A percentile compares a stretch with the other conserved stretches of the same genome.
Conservation (phyloP, 1,140 invertebrate genomes). For the Cyclargus thomasi region DNA sequence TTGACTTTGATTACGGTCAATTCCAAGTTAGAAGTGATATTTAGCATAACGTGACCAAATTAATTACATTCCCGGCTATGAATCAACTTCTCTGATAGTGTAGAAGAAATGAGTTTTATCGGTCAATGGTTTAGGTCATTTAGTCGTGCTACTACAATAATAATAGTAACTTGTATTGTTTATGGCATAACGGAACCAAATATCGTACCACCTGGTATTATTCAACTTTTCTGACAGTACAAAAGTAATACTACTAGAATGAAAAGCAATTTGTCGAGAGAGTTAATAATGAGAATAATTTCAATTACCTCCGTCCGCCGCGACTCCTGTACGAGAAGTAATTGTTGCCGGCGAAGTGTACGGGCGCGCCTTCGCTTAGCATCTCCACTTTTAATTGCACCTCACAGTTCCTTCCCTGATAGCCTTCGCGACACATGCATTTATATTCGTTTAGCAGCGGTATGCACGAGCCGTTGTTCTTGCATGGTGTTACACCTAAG, state of each 20-base stretch:
- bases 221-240: too few species aligned
- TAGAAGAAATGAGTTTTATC: too few species aligned
- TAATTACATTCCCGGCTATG: too few species aligned
- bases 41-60: too few species aligned
- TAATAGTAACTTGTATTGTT: too few species aligned
- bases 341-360: constrained; percentile 71
- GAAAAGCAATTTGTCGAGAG: background rate
- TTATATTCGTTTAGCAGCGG: constrained; percentile 75
- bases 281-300: constrained; percentile 16
- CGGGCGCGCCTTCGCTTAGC: constrained; percentile 63
- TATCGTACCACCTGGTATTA: too few species aligned
- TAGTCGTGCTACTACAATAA: too few species aligned
- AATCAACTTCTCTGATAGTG: too few species aligned
- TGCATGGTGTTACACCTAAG: constrained; percentile 76
- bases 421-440: constrained; percentile 66
- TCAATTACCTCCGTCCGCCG: constrained; percentile 65
- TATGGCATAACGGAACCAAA: too few species aligned
- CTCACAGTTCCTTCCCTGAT: constrained; percentile 71
- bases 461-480: constrained; percentile 81
- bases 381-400: constrained; percentile 63
- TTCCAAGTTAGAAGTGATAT: too few species aligned
- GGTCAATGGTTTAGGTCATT: too few species aligned
- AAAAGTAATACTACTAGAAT: background rate
- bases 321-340: constrained; percentile 72
- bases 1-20: too few species aligned